phyloP scores from a whole-genome alignment of 2,888 invertebrate genomes.

The Gastracanthus pulcherrimus region DNA sequence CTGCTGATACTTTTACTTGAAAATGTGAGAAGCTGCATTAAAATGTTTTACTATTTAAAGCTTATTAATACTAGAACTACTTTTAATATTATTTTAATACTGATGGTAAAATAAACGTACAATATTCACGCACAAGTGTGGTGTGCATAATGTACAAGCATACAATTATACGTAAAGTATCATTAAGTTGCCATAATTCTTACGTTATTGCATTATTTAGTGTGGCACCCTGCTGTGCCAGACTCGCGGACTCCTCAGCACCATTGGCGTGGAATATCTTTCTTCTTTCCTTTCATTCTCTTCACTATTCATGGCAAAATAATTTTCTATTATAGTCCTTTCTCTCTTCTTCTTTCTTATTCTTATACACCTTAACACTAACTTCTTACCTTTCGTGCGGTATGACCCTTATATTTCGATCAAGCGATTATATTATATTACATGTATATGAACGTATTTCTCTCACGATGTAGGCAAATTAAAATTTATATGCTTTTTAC shows the following conservation, averaged over 20 bases:
- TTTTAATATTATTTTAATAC: conserved; percentile 27
- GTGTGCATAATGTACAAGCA: conserved; percentile 52
- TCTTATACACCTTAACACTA: neutral
- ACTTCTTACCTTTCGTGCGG: neutral
- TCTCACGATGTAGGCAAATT: neutral
- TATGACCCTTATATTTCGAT: neutral
- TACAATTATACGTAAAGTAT: conserved; percentile 76
- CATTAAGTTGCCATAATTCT: conserved; percentile 76
- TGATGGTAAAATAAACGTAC: conserved; percentile 48
- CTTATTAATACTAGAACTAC: too few relatives aligned
- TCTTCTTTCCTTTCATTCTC: conserved; percentile 45
- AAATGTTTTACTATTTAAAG: conserved; percentile 55
- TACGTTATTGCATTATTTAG: conserved; percentile 76
- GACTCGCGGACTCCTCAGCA: conserved; percentile 67
- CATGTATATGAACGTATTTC: neutral
- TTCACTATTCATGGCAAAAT: conserved; percentile 15
- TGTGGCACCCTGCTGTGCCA: conserved; percentile 70
- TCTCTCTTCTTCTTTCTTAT: neutral
- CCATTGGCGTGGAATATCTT: conserved; percentile 59
- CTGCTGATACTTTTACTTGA: too few relatives aligned
- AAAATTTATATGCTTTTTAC: neutral
- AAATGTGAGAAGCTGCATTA: conserved; percentile 54
- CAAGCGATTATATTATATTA: neutral
- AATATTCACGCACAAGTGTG: conserved; percentile 42
- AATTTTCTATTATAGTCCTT: conserved; percentile 46